phyloP scores from a whole-genome alignment of 2,888 invertebrate species.

The Spatulosminthurus flaviceps region DNA sequence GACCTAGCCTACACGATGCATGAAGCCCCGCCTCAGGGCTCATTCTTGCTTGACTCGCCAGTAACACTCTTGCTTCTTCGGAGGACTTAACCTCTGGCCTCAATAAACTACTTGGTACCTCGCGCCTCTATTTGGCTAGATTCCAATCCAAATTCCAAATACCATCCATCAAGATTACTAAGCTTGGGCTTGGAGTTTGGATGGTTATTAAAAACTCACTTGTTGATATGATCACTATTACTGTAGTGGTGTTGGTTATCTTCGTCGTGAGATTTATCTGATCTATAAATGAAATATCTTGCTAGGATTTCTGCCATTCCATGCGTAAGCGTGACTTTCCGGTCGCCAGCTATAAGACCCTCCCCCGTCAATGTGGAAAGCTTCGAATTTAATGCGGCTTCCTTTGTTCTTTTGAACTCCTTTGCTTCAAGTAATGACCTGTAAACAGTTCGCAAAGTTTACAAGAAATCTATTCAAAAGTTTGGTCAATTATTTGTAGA shows the following conservation, averaged over 20 bases:
- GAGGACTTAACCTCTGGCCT: too few species aligned
- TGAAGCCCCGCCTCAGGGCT: too few species aligned
- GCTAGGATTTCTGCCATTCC: constrained; percentile 57
- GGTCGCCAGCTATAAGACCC: constrained; percentile 57
- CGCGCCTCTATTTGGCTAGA: too few species aligned
- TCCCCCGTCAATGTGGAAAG: constrained; percentile 48
- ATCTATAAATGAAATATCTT: constrained; percentile 58
- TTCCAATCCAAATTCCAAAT: too few species aligned
- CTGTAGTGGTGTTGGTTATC: constrained; percentile 54
- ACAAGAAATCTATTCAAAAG: too few species aligned
- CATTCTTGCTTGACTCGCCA: too few species aligned
- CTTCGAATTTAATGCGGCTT: constrained; percentile 56
- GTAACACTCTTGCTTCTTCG: too few species aligned
- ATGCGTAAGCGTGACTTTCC: constrained; percentile 53
- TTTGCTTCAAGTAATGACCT: constrained; percentile 55
- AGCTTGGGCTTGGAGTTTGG: too few species aligned
- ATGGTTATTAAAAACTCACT: not conserved
- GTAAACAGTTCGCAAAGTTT: not conserved
- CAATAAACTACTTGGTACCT: too few species aligned
- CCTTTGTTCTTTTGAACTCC: constrained; percentile 55
- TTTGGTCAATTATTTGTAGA: too few species aligned
- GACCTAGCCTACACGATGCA: too few species aligned
- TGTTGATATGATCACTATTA: constrained; percentile 45
- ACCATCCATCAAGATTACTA: too few species aligned
- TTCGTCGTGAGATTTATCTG: constrained; percentile 41